These are phyloP conservation scores for Oikopleura albicans DNA, from an alignment of 23 tunicate genomes.

Conservation along the genomic window DNA sequence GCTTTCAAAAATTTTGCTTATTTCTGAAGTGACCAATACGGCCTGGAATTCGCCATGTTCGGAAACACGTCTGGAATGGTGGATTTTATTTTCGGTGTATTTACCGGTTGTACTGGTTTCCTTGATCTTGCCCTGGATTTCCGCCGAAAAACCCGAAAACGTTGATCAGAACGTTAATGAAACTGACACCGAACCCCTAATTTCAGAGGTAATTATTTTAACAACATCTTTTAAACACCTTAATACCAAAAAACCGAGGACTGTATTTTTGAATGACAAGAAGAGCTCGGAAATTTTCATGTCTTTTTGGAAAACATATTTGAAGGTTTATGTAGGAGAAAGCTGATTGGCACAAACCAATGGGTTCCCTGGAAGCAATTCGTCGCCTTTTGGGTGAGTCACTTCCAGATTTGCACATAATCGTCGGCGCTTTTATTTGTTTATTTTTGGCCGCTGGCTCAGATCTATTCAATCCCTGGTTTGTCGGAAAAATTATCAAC, in stretches of 20 bases:
- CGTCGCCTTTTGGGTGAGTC: background rate
- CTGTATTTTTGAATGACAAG: too few species aligned
- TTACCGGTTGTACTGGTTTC: background rate
- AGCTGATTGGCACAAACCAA: background rate
- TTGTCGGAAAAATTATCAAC: constrained; percentile 8
- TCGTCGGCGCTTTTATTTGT: background rate
- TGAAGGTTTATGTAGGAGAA: background rate
- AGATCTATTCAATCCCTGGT: constrained; percentile 14
- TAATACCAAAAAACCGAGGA: too few species aligned
- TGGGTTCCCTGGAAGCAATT: background rate
- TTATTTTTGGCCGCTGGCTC: constrained; percentile 1
- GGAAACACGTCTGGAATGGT: background rate
- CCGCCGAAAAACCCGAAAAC: background rate
- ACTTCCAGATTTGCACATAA: background rate
- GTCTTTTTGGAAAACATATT: too few species aligned
- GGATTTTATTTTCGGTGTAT: background rate
- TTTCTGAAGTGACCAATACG: background rate
- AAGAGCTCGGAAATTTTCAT: too few species aligned
- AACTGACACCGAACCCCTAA: background rate
- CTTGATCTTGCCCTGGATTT: background rate
- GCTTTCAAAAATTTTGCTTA: background rate
- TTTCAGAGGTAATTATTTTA: background rate
- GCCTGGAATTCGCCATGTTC: constrained; percentile 3
- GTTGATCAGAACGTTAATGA: background rate
- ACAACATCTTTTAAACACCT: too few species aligned